Percentiles rank a stretch among this genome's conserved stretches.
phyloP scores from a whole-genome alignment of 2,113 vertebrate genomes.

The Periophthalmodon schlosseri region DNA sequence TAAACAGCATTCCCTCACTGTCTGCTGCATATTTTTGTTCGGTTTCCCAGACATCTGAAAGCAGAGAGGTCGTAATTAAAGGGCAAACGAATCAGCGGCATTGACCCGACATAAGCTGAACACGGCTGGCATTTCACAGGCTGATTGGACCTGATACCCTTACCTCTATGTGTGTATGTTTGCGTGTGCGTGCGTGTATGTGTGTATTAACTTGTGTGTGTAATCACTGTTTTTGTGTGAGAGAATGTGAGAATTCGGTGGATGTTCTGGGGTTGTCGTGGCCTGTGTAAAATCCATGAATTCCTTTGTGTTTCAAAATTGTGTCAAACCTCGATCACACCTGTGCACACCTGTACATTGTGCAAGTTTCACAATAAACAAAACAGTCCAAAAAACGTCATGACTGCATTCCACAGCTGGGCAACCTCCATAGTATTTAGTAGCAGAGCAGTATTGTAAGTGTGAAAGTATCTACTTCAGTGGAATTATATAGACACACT shows the following conservation, averaged over 20 bases:
- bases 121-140: not conserved
- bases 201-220: too few species aligned
- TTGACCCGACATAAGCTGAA: not conserved
- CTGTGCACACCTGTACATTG: not conserved
- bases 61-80: not conserved
- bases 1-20: not conserved
- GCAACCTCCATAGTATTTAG: not conserved
- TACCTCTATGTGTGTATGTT: not conserved
- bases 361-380: slow-evolving; percentile 2
- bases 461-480: not conserved
- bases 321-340: slow-evolving; percentile 13
- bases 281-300: not conserved
- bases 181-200: too few species aligned
- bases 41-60: not conserved
- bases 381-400: not conserved
- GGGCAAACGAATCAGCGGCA: not conserved
- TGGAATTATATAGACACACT: not conserved
- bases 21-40: not conserved
- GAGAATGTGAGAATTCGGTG: not conserved
- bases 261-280: not conserved
- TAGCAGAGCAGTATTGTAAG: not conserved
- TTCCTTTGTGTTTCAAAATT: slow-evolving; percentile 10
- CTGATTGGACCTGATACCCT: not conserved
- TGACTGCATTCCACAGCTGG: not conserved
- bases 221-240: not conserved